phyloP scores from a whole-genome alignment of 2,888 invertebrate species.

The Oasisia sp. region DNA sequence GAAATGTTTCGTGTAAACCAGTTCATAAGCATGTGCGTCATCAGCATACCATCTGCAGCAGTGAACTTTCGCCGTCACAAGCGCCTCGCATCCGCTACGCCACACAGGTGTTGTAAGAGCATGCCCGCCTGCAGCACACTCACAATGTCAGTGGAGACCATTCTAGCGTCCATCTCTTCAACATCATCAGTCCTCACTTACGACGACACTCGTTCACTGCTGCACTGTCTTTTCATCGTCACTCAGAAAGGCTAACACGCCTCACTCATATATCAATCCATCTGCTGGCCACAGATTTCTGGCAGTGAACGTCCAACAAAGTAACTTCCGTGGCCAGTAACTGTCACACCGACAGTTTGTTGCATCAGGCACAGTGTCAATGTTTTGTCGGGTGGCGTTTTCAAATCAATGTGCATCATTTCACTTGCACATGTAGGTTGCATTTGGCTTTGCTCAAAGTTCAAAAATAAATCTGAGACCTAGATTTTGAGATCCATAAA shows the following conservation, averaged over 20 bases:
- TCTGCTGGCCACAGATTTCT: constrained; percentile 12
- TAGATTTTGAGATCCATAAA: constrained; percentile 5
- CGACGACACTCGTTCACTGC: not conserved
- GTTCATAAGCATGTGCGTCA: not conserved
- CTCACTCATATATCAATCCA: not conserved
- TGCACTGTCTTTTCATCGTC: constrained; percentile 12
- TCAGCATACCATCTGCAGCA: constrained; percentile 3
- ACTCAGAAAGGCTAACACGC: not conserved
- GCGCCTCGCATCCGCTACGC: not conserved
- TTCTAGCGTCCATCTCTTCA: not conserved
- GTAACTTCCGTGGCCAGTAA: not conserved
- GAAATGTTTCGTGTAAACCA: not conserved
- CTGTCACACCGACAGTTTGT: not conserved
- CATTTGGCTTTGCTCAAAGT: constrained; percentile 17
- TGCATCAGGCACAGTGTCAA: not conserved
- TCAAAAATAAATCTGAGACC: not conserved
- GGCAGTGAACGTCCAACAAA: constrained; percentile 12
- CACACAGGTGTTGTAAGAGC: not conserved
- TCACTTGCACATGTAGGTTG: not conserved
- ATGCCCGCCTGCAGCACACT: not conserved
- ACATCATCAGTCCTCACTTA: not conserved
- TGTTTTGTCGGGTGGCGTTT: not conserved
- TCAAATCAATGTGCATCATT: not conserved
- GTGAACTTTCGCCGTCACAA: not conserved
- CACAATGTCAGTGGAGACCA: not conserved